Base-by-base conservation (phyloP, 2,797 vertebrate species). In the Nothura maculosa region DNA sequence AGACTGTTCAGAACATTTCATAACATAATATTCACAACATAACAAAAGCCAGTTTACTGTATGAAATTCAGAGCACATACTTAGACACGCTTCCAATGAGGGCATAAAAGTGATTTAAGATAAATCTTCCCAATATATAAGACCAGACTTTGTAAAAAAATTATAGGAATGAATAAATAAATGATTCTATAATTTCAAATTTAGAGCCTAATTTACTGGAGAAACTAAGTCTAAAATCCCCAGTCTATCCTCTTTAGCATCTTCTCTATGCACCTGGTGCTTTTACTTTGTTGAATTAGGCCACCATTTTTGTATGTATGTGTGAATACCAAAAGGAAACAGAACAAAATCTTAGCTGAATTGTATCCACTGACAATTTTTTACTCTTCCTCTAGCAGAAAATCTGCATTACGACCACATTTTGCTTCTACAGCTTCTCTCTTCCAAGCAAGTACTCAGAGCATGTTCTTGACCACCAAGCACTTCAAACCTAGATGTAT, bases 71-170 rank as follows among this genome's bases (percentile, higher is more conserved):
- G 22, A 38, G 58, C 9, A 38, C 13, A 38, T 68, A 47, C 15
- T 89, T 80, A 32, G 25, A 14, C 38, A 32, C 10, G 34, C 28
- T 61, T 85, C 28, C 57, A 43, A 45, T 34, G 73, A 69, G 34
- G 40, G 55, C 24, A 48, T 48, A 47, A 43, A 54, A 85, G 50
- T 48, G 12, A 16, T 43, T 73, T 73, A 81, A 38, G 25, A 54
- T 32, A 77, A 77, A 68, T 78, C 14, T 85, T 77, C 10, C 34
- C 15, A 68, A 81, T 43, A 77, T 24, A 68, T 38, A 50, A 45
- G 8, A 40, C 1, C 3, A 30, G 47, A 82, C 6, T 43, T 60
- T 1, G 0, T 32, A 32, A 77, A 3, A 16, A 40, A 55, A 1
- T 16, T 76, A 32, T 24, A 50, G 32, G 8, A 75, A 6, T 45